phyloP scores from a whole-genome alignment of 2,113 vertebrate genomes.

The Nerophis ophidion region DNA sequence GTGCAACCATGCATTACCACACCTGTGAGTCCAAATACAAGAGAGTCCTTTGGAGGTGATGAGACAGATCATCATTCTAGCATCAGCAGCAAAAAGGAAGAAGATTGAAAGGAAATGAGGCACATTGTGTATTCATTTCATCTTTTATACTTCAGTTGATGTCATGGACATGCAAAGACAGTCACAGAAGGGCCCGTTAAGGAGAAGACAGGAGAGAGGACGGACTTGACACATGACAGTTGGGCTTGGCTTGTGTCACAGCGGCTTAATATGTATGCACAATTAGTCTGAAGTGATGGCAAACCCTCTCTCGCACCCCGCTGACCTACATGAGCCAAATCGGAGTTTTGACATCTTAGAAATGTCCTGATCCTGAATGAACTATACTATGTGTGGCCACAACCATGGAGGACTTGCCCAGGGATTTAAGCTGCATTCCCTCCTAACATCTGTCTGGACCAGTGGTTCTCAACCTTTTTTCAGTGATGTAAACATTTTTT shows the following conservation, averaged over 20 bases:
- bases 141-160: background rate
- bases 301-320: constrained; percentile 6
- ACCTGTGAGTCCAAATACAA: constrained; percentile 96
- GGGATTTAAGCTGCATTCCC: constrained; percentile 33
- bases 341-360: constrained; percentile 25
- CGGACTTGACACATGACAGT: background rate
- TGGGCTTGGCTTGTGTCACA: constrained; percentile 1
- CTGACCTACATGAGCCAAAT: constrained; percentile 46
- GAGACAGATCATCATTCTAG: constrained; percentile 93
- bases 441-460: constrained; percentile 39
- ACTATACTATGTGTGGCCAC: constrained; percentile 25
- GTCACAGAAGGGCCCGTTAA: background rate
- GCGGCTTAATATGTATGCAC: background rate
- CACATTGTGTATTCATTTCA: background rate
- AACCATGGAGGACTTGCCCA: constrained; percentile 24
- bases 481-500: no score
- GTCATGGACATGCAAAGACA: background rate
- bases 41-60: constrained; percentile 97
- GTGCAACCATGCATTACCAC: constrained; percentile 72
- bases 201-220: background rate
- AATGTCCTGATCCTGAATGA: constrained; percentile 37
- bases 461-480: no score
- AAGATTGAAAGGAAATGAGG: background rate
- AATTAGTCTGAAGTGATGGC: background rate
- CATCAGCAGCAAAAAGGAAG: constrained; percentile 66